Evolutionary conservation across 2,113 vertebrate species (phyloP).

Genomic region (Orientallactaga bullata): DNA sequence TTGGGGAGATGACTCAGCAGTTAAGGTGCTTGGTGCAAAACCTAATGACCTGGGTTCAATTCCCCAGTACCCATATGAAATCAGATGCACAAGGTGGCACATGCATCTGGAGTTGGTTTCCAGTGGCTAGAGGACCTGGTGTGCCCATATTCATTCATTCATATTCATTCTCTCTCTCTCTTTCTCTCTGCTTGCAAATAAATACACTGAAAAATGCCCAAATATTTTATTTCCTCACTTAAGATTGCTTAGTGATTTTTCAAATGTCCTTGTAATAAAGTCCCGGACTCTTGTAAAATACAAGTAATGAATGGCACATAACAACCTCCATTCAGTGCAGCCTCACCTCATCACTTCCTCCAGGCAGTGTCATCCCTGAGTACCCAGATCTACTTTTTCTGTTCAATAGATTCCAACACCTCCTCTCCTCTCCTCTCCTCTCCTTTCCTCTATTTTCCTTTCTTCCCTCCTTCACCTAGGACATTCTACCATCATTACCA

Average conservation of each 20-base stretch:
- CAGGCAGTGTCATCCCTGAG: neutral
- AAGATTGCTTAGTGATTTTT: slow-evolving; percentile 2
- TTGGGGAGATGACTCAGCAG: too few relatives aligned
- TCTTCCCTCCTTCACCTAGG: neutral
- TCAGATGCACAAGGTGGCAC: too few relatives aligned
- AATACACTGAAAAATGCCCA: neutral
- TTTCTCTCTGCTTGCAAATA: neutral
- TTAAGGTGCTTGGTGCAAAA: too few relatives aligned
- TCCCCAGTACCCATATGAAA: too few relatives aligned
- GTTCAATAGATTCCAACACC: neutral
- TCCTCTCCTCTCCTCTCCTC: neutral
- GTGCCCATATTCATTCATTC: too few relatives aligned
- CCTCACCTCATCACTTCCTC: neutral
- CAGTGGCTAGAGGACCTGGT: too few relatives aligned
- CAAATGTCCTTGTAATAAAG: slow-evolving; percentile 37
- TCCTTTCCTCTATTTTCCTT: neutral
- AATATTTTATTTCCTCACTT: slow-evolving; percentile 16
- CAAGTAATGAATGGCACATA: neutral
- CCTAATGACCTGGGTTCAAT: too few relatives aligned
- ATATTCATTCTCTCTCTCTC: too few relatives aligned
- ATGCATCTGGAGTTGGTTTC: too few relatives aligned
- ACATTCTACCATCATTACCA: neutral
- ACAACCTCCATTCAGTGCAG: neutral
- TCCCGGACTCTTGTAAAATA: slow-evolving; percentile 11
- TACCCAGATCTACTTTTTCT: neutral